Base-by-base conservation (phyloP, 2,888 invertebrate genomes). In the Erebia ligea region DNA sequence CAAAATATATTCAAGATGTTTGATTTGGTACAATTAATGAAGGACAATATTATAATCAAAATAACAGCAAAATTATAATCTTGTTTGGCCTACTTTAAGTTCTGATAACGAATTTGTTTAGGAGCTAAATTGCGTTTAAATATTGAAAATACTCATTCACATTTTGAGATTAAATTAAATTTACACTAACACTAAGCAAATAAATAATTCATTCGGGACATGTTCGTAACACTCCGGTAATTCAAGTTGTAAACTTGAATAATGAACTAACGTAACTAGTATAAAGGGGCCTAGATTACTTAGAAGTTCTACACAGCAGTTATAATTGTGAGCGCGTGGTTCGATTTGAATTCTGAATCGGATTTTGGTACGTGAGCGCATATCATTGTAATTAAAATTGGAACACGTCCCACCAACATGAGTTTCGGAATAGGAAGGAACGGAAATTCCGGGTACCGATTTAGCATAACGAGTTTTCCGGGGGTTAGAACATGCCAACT, bases 251-350 rank as follows among this genome's bases (percentile, higher is more conserved):
- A 42, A 42, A 42, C 19, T 15, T 63, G 45, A 13, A 11, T 15
- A 63, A 63, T 62, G 45, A 19, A 63, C 2, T 17, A 48, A 15
- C 48, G 48, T 21, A 34, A 15, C 48, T 21, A 25, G 34, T n/a
- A 25, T 64, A 15, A 15, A 64, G 15, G 48, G 48, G 50, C 42
- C 57, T 57, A 19, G 45, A 21, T 66, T 57, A 45, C 66, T 58
- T 72, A 68, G 66, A 67, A 71, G 72, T 73, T 75, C 58, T 58
- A 58, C 63, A 71, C 70, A 73, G 71, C 80, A 79, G 82, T 79
- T 81, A 81, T 85, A 83, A 87, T 87, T 83, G 80, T 82, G 75
- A 73, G 81, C 81, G 87, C 87, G 86, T 85, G 88, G 81, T 82
- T 80, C 80, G 80, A 86, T 85, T 80, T 80, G 76, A 81, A 81